Percentiles rank a stretch among this genome's conserved stretches.
Evolutionary conservation across 1,140 invertebrate genomes (phyloP).

Genomic region (Macrocentrus cingulum): DNA sequence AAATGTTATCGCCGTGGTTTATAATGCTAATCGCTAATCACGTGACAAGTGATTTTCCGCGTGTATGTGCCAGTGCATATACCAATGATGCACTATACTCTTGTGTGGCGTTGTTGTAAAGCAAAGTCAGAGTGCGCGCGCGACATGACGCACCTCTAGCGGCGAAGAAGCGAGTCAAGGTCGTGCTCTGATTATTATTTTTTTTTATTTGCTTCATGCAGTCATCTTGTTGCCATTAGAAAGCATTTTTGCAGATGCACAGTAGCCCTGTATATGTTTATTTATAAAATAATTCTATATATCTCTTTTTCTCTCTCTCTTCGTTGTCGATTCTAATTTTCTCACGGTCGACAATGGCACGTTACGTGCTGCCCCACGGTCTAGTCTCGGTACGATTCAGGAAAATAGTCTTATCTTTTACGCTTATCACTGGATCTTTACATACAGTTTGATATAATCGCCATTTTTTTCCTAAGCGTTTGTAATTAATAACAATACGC

Average conservation of each 20-base stretch:
- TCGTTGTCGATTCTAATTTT: neutral
- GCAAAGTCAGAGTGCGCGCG: conserved; percentile 28
- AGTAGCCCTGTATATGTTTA: too few relatives aligned
- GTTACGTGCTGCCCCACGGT: conserved; percentile 8
- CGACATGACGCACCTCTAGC: conserved; percentile 18
- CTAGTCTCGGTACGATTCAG: neutral
- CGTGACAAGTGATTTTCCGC: conserved; percentile 28
- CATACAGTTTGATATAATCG: too few relatives aligned
- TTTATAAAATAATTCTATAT: too few relatives aligned
- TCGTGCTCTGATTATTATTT: conserved; percentile 23
- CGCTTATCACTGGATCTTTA: neutral
- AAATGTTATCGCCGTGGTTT: conserved; percentile 37
- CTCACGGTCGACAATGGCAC: conserved; percentile 12
- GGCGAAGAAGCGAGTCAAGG: conserved; percentile 22
- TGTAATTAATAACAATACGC: neutral
- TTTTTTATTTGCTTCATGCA: neutral
- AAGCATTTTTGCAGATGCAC: too few relatives aligned
- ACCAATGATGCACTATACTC: conserved; percentile 11
- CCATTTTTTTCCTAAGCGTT: neutral
- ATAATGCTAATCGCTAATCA: conserved; percentile 37
- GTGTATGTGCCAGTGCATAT: conserved; percentile 17
- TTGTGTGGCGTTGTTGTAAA: conserved; percentile 33
- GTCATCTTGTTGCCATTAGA: too few relatives aligned
- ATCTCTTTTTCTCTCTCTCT: neutral
- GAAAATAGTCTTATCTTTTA: conserved; percentile 1